Percentiles rank a stretch among this genome's conserved stretches.
Evolutionary conservation across 2,888 invertebrate species (phyloP).

Genomic region (Drosophila barbarae): DNA sequence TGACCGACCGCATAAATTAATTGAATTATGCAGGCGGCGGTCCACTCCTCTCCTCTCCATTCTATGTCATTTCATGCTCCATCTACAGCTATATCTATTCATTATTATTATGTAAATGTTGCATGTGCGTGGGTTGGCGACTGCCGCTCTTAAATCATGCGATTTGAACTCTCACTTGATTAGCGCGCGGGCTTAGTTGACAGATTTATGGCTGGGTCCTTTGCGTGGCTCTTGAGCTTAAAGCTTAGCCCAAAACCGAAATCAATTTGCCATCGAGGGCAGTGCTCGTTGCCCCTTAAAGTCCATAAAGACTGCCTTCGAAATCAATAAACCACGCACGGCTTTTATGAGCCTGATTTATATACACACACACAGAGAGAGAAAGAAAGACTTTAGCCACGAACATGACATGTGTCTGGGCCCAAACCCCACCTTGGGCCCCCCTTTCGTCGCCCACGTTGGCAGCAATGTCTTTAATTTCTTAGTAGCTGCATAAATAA

Average conservation of each 20-base stretch:
- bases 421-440: conserved; percentile 7
- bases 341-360: conserved; percentile 66
- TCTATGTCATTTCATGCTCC: conserved; percentile 17
- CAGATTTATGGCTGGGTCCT: conserved; percentile 47
- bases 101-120: conserved; percentile 56
- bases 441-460: neutral
- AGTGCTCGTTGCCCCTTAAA: conserved; percentile 46
- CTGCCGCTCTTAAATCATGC: conserved; percentile 53
- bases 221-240: conserved; percentile 17
- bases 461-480: conserved; percentile 62
- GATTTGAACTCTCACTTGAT: conserved; percentile 67
- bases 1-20: conserved; percentile 70
- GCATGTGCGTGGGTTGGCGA: conserved; percentile 32
- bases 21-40: conserved; percentile 66
- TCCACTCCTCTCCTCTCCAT: neutral
- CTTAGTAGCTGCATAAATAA: conserved; percentile 74
- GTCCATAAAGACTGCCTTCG: conserved; percentile 60
- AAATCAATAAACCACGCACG: conserved; percentile 69
- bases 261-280: conserved; percentile 51
- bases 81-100: conserved; percentile 36
- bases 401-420: conserved; percentile 62
- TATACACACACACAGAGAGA: conserved; percentile 24
- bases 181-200: conserved; percentile 52
- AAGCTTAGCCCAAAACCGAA: conserved; percentile 46
- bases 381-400: conserved; percentile 7